Base-by-base conservation (phyloP, 2,113 vertebrate genomes). In the Anarrhichthys ocellatus region DNA sequence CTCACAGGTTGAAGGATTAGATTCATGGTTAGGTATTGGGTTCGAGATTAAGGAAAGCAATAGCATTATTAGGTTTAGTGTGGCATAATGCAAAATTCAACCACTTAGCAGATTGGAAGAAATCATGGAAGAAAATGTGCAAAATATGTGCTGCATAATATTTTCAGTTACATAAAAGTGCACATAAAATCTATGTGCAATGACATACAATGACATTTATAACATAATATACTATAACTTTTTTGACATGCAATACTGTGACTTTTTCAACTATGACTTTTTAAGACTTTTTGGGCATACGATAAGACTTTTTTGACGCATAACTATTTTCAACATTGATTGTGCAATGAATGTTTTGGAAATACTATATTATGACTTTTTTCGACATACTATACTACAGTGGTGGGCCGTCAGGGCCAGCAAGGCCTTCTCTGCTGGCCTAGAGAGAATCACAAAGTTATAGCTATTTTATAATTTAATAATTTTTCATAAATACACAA, bases 1-100 rank as follows among this genome's bases (percentile, higher is more conserved):
- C 29, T 50, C 46, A 34, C 1, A 24, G 29, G n/a, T 61, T 2
- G 2, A 52, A 46, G 13, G 36, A 73, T 63, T 36, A 11, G 32
- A 59, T 58, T 34, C 0, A 18, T 34, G 44, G 18, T 76, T 8
- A 36, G 34, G 18, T n/a, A 40, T 3, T 10, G 9, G 17, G 44
- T 42, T 68, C 29, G 9, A 29, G 67, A 80, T 87, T 73, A 63
- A 11, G 32, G 27, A 65, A 54, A 82, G 17, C 27, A 52, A 50
- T 4, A 36, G 59, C 10, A 68, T 65, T 32, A 67, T 67, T 52
- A 56, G 52, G 9, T 50, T 50, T 58, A 22, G 1, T 42, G 44
- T 46, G 15, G 9, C 11, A 73, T 32, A 56, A 36, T 56, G 17
- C 71, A 66, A 27, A 68, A 18, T 52, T 50, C 34, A 54, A 10